Evolutionary conservation across 1,140 invertebrate genomes (phyloP), one percentile per base, ranked within the genome.

Genomic region (Thalassaphorura encarpata): DNA sequence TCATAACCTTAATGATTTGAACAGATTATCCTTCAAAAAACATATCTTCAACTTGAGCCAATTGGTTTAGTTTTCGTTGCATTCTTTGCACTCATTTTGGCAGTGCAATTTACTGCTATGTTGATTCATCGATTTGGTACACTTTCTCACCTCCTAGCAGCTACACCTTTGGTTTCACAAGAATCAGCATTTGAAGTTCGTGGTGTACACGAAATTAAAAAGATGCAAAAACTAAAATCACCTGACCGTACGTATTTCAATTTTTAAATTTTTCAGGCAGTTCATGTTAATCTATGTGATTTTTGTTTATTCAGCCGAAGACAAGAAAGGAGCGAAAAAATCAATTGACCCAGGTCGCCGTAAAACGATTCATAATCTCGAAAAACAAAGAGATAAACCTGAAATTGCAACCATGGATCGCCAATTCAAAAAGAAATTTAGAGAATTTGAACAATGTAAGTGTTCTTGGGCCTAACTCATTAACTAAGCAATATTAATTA

Each of bases 91-190:
- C 66, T 76, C 16, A 78, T 80, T 43, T 54, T 82, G 8, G 47
- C 79, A 8, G 77, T 81, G 51, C 77, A 82, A 69, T 80, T 80
- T 64, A 58, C 78, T 2, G 76, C 77, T 23, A 82, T 82, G 80
- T 70, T 82, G 43, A 74, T 79, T 67, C 80, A 81, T 71, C 75
- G 79, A 6, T 78, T 81, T 60, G 78, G 75, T 18, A 82, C 80
- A 2, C 73, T 83, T 51, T 75, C 78, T 3, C 80, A 82, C 63
- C 81, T 82, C 58, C 71, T 72, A 63, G 78, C 79, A 52, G 28
- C 48, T 29, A 51, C 48, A 5, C n/a, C 16, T 11, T 6, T 39
- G 23, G 48, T 16, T 6, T 51, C 13, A 5, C 33, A 29, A 16
- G 16, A 26, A 13, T 13, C 26, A 11, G 18, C 11, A 6, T 8